Base-by-base conservation (phyloP, 2,888 invertebrate genomes). In the Creontiades dilutus region DNA sequence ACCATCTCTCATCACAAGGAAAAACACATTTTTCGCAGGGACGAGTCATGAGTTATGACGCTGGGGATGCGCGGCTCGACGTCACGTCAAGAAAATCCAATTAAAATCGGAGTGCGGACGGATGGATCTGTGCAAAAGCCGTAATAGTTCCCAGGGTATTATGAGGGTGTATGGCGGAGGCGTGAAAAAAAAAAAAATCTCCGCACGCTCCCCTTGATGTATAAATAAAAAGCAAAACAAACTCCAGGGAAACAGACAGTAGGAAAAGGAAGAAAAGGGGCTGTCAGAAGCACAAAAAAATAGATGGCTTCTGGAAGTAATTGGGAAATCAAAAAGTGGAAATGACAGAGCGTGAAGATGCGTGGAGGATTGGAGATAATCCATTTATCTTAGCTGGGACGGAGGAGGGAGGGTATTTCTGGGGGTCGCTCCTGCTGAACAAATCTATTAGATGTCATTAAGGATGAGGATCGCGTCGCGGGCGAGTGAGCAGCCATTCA, bases 271-370 rank as follows among this genome's bases (percentile, higher is more conserved):
- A 76, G 14, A 28, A 37, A 76, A 47, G 75, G 87, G 57, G 19
- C 87, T 87, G 87, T 75, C 78, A 87, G 52, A 87, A 87, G 87
- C 78, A 87, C 75, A 88, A 52, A 68, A n/a, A 89, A 89, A 89
- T 81, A 61, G 61, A 89, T 81, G 89, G 86, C 85, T 90, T 78
- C 75, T 86, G 90, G 90, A 89, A 89, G 89, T 90, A 90, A 90
- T 90, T 86, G 90, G 90, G 85, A 90, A 87, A 90, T 90, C 90
- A 90, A 90, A 90, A 90, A 90, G 90, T 90, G 90, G 90, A 90
- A 90, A 90, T 90, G 90, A 90, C 90, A 90, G 90, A 90, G 86
- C 90, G 90, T 90, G 90, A 90, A 90, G 90, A 90, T 90, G 86
- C 90, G 90, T 85, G 78, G 86, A 90, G 90, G 86, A 90, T 90